Evolutionary conservation across 1,140 invertebrate genomes (phyloP).

Genomic region (Cyrtorhinus lividipennis): DNA sequence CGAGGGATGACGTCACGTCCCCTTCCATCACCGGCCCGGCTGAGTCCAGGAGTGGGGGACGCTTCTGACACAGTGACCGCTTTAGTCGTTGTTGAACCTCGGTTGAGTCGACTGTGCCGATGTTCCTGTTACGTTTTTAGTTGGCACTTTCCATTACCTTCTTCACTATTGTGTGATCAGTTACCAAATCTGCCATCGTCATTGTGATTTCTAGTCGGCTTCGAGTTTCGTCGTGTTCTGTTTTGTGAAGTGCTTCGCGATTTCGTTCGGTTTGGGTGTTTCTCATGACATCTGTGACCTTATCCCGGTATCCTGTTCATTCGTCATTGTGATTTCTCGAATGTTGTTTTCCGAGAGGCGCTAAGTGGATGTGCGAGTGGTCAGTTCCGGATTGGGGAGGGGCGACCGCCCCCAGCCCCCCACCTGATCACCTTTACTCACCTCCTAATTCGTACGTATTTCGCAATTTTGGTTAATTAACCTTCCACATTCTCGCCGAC

Average conservation of each 20-base stretch:
- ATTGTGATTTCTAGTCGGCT: no score
- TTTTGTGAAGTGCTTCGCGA: neutral
- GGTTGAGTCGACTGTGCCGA: neutral
- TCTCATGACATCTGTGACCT: neutral
- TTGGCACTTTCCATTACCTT: neutral
- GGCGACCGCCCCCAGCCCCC: conserved; percentile 12
- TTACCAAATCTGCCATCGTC: no score
- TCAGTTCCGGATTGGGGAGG: conserved; percentile 14
- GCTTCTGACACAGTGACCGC: neutral
- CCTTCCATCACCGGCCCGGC: neutral
- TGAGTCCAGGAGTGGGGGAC: neutral
- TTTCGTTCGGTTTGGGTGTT: no score
- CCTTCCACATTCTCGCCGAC: no score
- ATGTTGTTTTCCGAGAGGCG: neutral
- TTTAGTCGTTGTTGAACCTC: neutral
- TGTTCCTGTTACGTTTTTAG: neutral
- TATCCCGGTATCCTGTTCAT: neutral
- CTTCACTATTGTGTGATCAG: neutral
- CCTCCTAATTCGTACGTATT: conserved; percentile 8
- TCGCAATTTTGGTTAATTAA: neutral
- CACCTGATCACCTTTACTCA: conserved; percentile 11
- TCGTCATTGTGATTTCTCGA: neutral
- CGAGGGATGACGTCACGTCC: neutral
- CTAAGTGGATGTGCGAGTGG: conserved; percentile 14
- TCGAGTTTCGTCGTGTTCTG: no score